phyloP scores from a whole-genome alignment of 2,113 vertebrate genomes.

The Lipophrys pholis region DNA sequence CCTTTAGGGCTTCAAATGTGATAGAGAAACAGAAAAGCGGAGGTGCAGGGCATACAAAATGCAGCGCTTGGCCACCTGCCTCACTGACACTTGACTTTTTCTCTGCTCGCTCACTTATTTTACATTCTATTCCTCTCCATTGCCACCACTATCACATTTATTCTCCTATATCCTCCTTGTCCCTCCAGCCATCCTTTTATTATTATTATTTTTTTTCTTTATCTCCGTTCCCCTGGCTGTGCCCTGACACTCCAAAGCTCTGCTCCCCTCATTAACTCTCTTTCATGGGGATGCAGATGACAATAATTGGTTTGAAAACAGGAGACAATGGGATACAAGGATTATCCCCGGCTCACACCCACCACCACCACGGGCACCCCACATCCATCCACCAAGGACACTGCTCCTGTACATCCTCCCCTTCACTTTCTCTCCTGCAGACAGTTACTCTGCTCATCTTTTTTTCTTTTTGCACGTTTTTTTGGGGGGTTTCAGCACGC shows the following conservation, averaged over 20 bases:
- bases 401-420: conserved; percentile 17
- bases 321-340: conserved; percentile 76
- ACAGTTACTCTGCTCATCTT: neutral
- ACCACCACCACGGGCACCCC: conserved; percentile 17
- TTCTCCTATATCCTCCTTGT: conserved; percentile 24
- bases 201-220: conserved; percentile 32
- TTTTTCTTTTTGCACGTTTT: neutral
- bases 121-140: conserved; percentile 35
- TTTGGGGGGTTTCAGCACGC: conserved; percentile 46
- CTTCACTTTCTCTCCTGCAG: conserved; percentile 26
- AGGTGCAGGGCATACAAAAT: conserved; percentile 28
- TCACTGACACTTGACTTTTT: conserved; percentile 45
- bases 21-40: conserved; percentile 20
- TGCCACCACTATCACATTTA: conserved; percentile 4
- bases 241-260: conserved; percentile 76
- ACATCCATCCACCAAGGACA: conserved; percentile 14
- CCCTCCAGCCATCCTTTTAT: conserved; percentile 17
- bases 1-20: conserved; percentile 10
- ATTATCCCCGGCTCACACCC: conserved; percentile 75
- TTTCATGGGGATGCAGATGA: conserved; percentile 76
- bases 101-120: conserved; percentile 28
- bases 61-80: conserved; percentile 39
- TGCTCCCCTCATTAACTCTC: conserved; percentile 79
- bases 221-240: conserved; percentile 67
- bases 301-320: conserved; percentile 82